phyloP scores from a whole-genome alignment of 1,140 invertebrate genomes.

The Archivesica marissinica region DNA sequence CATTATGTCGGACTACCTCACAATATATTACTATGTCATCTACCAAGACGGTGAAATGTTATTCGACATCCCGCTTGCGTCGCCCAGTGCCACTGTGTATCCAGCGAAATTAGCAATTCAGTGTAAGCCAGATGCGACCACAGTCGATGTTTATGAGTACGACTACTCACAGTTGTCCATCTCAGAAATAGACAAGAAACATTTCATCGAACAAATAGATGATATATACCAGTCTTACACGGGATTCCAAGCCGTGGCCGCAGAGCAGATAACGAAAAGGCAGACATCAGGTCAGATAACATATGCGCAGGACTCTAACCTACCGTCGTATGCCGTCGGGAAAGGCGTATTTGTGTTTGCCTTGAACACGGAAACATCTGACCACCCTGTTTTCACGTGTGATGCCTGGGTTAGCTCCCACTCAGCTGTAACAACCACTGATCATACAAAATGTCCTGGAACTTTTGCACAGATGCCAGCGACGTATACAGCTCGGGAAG shows the following conservation, averaged over 20 bases:
- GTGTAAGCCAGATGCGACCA: not conserved
- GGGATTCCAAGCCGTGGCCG: not conserved
- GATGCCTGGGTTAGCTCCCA: not conserved
- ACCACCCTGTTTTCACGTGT: conserved; percentile 9
- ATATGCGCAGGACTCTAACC: not conserved
- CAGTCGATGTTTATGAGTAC: not conserved
- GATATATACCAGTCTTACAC: conserved; percentile 6
- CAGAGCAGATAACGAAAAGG: not conserved
- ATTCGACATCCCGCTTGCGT: not conserved
- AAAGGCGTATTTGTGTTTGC: conserved; percentile 13
- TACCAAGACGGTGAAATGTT: conserved; percentile 31
- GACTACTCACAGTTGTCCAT: conserved; percentile 38
- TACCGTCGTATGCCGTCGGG: not conserved
- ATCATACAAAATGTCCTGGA: conserved; percentile 5
- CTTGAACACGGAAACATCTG: not conserved
- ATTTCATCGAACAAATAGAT: conserved; percentile 25
- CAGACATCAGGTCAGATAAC: not conserved
- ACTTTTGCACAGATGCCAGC: not conserved
- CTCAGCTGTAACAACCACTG: not conserved
- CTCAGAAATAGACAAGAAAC: not conserved
- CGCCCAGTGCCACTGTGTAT: not conserved
- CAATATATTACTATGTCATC: not conserved
- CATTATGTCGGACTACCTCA: conserved; percentile 9
- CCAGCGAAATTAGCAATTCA: not conserved
- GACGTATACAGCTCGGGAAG: not conserved